Conservation (phyloP, 2,888 invertebrate genomes). For the Ormia ochracea region DNA sequence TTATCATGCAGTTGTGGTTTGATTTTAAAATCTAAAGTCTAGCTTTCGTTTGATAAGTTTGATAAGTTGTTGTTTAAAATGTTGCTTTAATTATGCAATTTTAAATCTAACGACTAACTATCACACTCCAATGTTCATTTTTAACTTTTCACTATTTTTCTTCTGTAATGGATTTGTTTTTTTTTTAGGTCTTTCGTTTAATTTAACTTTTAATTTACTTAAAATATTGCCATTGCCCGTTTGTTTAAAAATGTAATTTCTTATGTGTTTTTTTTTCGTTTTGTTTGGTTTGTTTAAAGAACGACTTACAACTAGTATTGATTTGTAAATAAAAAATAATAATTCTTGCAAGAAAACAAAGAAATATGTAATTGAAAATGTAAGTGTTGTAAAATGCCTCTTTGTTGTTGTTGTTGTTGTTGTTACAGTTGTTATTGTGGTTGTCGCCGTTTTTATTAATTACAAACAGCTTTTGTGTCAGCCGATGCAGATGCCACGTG, state of each 20-base stretch:
- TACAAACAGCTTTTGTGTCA: constrained; percentile 36
- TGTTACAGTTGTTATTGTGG: not conserved
- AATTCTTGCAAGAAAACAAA: not conserved
- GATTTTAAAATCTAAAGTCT: constrained; percentile 46
- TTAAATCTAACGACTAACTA: constrained; percentile 65
- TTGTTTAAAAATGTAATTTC: constrained; percentile 1
- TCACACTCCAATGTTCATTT: constrained; percentile 63
- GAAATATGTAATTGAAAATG: constrained; percentile 3
- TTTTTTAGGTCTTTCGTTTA: constrained; percentile 21
- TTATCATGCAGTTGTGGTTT: constrained; percentile 41
- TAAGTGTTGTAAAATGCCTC: constrained; percentile 36
- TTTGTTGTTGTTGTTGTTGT: not conserved
- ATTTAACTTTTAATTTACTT: too few relatives aligned
- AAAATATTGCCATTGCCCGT: constrained; percentile 63
- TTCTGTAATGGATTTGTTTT: not conserved
- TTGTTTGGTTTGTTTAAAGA: constrained; percentile 37
- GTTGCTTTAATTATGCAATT: constrained; percentile 27
- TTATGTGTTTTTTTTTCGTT: constrained; percentile 17
- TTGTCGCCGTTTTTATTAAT: constrained; percentile 2
- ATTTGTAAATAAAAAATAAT: constrained; percentile 31
- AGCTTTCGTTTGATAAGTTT: constrained; percentile 20
- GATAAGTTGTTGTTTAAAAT: too few relatives aligned
- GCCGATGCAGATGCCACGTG: constrained; percentile 18
- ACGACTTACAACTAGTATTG: constrained; percentile 42
- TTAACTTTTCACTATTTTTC: not conserved